A percentile compares a stretch with the other conserved stretches of the same genome.
These are phyloP conservation scores for Adelognathus sp. DNA, from an alignment of 2,888 invertebrate genomes.

Conservation along the genomic window DNA sequence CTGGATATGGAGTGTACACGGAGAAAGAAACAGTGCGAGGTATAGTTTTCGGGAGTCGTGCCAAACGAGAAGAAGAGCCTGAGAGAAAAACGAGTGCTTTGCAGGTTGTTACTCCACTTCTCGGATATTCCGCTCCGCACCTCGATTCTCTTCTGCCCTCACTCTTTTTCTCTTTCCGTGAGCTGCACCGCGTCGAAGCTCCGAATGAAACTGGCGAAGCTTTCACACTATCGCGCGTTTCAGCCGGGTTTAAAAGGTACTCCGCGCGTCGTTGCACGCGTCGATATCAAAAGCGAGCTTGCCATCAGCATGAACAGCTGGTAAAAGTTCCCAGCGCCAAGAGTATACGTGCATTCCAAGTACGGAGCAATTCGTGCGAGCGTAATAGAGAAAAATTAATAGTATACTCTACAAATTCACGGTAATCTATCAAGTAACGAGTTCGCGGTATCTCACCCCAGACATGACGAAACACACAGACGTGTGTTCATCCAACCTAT, in stretches of 20 bases:
- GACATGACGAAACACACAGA: neutral
- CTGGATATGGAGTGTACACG: conserved; percentile 39
- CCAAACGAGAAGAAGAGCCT: conserved; percentile 46
- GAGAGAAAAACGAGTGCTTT: conserved; percentile 44
- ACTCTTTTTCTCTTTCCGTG: neutral
- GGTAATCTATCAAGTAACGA: neutral
- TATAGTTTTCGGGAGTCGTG: conserved; percentile 54
- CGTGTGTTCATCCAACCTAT: conserved; percentile 1
- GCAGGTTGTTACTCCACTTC: conserved; percentile 44
- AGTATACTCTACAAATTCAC: neutral
- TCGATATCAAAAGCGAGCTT: conserved; percentile 58
- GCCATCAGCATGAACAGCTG: conserved; percentile 38
- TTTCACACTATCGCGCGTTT: conserved; percentile 53
- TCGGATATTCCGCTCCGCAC: conserved; percentile 37
- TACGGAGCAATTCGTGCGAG: conserved; percentile 1
- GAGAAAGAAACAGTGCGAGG: conserved; percentile 38
- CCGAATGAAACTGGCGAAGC: conserved; percentile 54
- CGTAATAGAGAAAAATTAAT: neutral
- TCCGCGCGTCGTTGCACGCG: conserved; percentile 34
- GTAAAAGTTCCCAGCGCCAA: conserved; percentile 47
- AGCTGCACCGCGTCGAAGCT: conserved; percentile 13
- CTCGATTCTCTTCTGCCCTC: conserved; percentile 15
- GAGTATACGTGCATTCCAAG: conserved; percentile 16
- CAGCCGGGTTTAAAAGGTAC: conserved; percentile 57
- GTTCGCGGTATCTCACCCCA: neutral